These are phyloP conservation scores for Nephrotoma appendiculata DNA, from an alignment of 2,888 invertebrate genomes.

Conservation along the genomic window DNA sequence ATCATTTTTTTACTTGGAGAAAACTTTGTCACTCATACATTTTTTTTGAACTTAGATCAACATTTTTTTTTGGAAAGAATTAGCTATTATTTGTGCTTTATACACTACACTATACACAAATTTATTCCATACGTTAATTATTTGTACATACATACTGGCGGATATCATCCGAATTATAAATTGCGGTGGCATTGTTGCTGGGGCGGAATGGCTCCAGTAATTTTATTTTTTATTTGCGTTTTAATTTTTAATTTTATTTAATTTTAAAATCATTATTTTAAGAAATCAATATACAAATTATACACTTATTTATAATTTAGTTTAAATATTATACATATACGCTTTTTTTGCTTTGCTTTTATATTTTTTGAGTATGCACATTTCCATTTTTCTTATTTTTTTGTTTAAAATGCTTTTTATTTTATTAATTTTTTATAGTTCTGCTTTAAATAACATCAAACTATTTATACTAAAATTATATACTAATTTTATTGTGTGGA, in stretches of 20 bases:
- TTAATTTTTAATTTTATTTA: not conserved
- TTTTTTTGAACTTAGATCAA: too few species aligned
- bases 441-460: not conserved
- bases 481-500: not conserved
- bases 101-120: too few species aligned
- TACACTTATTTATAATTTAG: not conserved
- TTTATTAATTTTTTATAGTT: not conserved
- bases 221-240: not conserved
- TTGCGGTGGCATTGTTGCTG: too few species aligned
- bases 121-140: too few species aligned
- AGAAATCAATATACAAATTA: not conserved
- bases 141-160: too few species aligned
- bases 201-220: not conserved
- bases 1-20: too few species aligned
- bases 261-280: not conserved
- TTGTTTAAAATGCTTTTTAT: not conserved
- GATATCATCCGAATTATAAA: too few species aligned
- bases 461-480: not conserved
- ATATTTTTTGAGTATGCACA: not conserved
- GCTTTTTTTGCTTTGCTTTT: not conserved
- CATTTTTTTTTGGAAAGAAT: too few species aligned
- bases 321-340: not conserved
- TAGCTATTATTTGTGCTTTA: too few species aligned
- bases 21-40: too few species aligned
- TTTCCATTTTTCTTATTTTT: not conserved